These are phyloP conservation scores for Lithophane socia DNA, from an alignment of 2,888 invertebrate genomes.

Conservation along the genomic window DNA sequence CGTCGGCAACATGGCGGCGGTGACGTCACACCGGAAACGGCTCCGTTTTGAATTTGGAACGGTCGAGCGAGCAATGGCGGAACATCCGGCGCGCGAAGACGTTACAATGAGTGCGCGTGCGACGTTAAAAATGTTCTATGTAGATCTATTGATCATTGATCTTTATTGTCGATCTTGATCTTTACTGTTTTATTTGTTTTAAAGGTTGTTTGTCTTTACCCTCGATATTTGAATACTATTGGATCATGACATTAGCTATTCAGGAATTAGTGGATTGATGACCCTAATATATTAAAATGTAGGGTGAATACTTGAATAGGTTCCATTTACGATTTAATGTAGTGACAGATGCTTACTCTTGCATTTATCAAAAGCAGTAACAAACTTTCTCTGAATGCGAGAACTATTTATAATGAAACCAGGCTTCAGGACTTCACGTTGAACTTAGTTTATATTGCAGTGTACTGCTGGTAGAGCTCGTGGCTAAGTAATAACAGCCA, in stretches of 20 bases:
- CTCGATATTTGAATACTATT: neutral
- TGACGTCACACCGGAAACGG: slow-evolving; percentile 89
- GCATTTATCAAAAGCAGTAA: neutral
- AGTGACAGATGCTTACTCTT: neutral
- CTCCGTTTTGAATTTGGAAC: slow-evolving; percentile 90
- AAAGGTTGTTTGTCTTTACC: slow-evolving; percentile 19
- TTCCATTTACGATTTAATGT: too few relatives aligned
- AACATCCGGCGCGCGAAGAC: slow-evolving; percentile 89
- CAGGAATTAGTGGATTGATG: slow-evolving; percentile 5
- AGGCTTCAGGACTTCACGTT: too few relatives aligned
- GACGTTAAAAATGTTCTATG: slow-evolving; percentile 73
- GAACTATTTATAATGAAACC: too few relatives aligned
- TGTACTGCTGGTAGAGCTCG: too few relatives aligned
- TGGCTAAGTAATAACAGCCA: too few relatives aligned
- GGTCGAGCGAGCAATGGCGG: slow-evolving; percentile 90
- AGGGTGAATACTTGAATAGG: too few relatives aligned
- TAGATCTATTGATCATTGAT: slow-evolving; percentile 70
- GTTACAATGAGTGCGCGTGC: slow-evolving; percentile 87
- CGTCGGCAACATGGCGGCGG: slow-evolving; percentile 84
- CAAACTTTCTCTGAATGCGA: neutral
- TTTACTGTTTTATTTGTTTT: slow-evolving; percentile 59
- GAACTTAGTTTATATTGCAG: too few relatives aligned
- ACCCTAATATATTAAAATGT: neutral
- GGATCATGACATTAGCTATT: neutral
- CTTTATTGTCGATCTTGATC: slow-evolving; percentile 66